Conservation (phyloP, 2,113 vertebrate genomes). For the Notothenia rossii region DNA sequence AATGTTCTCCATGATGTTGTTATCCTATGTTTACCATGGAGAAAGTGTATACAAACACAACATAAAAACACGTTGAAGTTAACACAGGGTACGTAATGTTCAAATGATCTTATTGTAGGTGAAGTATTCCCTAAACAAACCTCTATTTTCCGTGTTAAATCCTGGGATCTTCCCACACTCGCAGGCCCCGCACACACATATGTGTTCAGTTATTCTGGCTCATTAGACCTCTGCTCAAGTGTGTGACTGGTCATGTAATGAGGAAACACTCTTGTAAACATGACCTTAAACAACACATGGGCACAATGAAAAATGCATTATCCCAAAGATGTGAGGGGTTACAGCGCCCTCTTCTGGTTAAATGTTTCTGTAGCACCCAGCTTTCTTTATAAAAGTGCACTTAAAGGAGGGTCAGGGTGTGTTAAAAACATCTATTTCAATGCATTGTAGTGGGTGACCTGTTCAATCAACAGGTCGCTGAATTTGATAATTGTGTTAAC, state of each 20-base stretch:
- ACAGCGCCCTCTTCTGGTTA: slow-evolving; percentile 41
- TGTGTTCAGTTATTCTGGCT: background rate
- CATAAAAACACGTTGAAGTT: no score
- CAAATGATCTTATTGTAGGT: no score
- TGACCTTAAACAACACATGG: background rate
- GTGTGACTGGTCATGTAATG: background rate
- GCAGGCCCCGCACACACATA: background rate
- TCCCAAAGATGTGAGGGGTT: slow-evolving; percentile 2
- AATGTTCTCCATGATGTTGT: no score
- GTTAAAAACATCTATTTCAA: no score
- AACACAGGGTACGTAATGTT: no score
- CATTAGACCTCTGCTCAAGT: background rate
- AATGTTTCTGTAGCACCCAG: background rate
- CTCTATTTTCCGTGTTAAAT: background rate
- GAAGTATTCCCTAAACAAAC: background rate
- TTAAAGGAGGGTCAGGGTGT: no score
- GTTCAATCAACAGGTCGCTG: background rate
- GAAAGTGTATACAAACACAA: no score
- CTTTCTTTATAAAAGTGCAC: no score
- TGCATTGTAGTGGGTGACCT: no score
- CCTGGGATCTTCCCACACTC: background rate
- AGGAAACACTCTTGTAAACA: background rate
- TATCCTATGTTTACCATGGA: no score
- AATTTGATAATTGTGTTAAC: background rate
- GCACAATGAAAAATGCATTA: background rate